phyloP scores from a whole-genome alignment of 2,888 invertebrate genomes.

The Napeogenes inachia region DNA sequence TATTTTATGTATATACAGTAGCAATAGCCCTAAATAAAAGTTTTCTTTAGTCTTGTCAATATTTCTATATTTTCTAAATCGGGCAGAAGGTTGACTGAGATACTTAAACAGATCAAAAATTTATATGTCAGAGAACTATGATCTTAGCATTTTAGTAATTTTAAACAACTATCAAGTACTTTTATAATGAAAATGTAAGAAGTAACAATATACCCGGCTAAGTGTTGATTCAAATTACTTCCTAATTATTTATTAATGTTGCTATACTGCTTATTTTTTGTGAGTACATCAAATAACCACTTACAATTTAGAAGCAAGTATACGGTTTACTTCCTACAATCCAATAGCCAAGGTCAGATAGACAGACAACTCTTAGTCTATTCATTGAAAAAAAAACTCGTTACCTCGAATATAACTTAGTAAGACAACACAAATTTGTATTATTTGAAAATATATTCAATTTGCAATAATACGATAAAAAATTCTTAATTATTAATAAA shows the following conservation, averaged over 20 bases:
- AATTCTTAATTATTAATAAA: slow-evolving; percentile 2
- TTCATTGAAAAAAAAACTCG: slow-evolving; percentile 67
- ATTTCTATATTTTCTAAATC: too few relatives aligned
- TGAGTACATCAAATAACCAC: slow-evolving; percentile 75
- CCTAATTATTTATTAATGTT: slow-evolving; percentile 41
- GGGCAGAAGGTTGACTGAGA: too few relatives aligned
- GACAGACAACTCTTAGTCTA: slow-evolving; percentile 71
- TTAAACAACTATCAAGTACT: neutral
- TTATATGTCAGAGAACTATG: too few relatives aligned
- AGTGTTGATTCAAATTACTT: slow-evolving; percentile 27
- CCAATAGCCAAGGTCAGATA: slow-evolving; percentile 74
- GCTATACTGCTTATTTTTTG: slow-evolving; percentile 63
- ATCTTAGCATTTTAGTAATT: neutral
- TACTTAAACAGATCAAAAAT: too few relatives aligned
- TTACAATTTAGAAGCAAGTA: slow-evolving; percentile 76
- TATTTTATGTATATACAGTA: too few relatives aligned
- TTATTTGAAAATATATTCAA: neutral
- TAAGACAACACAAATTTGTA: slow-evolving; percentile 34
- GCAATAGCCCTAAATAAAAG: too few relatives aligned
- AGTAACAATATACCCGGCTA: neutral
- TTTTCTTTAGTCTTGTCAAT: too few relatives aligned
- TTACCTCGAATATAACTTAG: slow-evolving; percentile 47
- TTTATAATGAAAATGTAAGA: neutral
- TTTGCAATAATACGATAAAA: neutral
- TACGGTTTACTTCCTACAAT: slow-evolving; percentile 77